phyloP scores from a whole-genome alignment of 2,888 invertebrate genomes.

The Latrodectus elegans region DNA sequence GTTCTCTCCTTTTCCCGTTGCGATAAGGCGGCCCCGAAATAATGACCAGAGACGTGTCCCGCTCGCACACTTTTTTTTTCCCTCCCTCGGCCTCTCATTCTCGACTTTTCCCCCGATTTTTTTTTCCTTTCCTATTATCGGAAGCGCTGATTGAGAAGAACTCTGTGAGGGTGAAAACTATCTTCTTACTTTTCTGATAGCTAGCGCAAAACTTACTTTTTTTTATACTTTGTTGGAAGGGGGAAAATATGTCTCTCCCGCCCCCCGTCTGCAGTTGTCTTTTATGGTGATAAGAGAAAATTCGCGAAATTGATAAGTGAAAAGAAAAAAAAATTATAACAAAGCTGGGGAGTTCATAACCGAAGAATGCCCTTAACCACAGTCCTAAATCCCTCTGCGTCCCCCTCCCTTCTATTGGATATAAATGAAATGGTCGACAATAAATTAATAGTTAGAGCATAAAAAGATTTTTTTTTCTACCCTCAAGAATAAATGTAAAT shows the following conservation, averaged over 20 bases:
- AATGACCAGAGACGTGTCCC: conserved; percentile 42
- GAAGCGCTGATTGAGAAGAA: conserved; percentile 51
- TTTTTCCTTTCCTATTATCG: conserved; percentile 22
- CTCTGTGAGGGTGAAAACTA: conserved; percentile 41
- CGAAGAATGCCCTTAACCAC: background rate
- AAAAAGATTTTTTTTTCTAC: no score
- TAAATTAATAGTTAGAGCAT: no score
- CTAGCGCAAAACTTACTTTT: background rate
- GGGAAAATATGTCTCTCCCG: background rate
- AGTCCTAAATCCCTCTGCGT: no score
- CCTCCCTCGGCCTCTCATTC: conserved; percentile 12
- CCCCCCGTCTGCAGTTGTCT: background rate
- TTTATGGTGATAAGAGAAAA: conserved; percentile 20
- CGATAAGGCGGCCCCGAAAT: conserved; percentile 50
- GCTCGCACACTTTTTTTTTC: conserved; percentile 7
- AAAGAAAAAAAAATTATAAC: background rate
- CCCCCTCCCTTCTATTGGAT: no score
- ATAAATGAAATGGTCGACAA: no score
- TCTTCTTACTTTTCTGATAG: conserved; percentile 29
- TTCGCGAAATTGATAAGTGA: conserved; percentile 17
- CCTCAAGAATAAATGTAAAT: no score
- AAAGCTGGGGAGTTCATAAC: conserved; percentile 1
- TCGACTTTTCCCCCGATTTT: background rate
- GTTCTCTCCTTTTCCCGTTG: background rate
- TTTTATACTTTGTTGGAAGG: conserved; percentile 1